These are phyloP conservation scores for Bembecia ichneumoniformis DNA, from an alignment of 2,888 invertebrate genomes.

Conservation along the genomic window DNA sequence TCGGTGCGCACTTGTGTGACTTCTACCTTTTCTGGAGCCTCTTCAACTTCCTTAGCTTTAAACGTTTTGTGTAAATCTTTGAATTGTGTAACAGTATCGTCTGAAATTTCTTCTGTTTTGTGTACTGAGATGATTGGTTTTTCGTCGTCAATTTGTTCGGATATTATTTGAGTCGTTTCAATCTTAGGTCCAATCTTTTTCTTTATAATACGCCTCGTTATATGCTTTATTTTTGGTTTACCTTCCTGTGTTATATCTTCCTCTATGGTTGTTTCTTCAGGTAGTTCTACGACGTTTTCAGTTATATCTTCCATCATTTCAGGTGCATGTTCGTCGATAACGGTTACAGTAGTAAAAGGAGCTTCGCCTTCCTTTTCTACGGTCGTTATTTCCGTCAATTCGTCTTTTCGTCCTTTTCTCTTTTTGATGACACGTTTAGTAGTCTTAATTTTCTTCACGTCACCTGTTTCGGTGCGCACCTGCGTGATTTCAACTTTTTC, in stretches of 20 bases:
- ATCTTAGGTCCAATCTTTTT: slow-evolving; percentile 32
- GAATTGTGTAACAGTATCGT: slow-evolving; percentile 14
- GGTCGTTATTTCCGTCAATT: slow-evolving; percentile 27
- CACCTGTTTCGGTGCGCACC: slow-evolving; percentile 27
- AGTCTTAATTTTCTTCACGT: slow-evolving; percentile 18
- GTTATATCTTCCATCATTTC: slow-evolving; percentile 20
- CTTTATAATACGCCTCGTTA: slow-evolving; percentile 27
- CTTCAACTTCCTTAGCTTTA: slow-evolving; percentile 21
- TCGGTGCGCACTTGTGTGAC: slow-evolving; percentile 41
- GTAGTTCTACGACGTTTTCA: slow-evolving; percentile 23
- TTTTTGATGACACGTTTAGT: slow-evolving; percentile 32
- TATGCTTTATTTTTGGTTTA: slow-evolving; percentile 19
- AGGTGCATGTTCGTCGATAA: slow-evolving; percentile 15
- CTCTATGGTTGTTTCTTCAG: slow-evolving; percentile 31
- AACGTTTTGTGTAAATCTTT: slow-evolving; percentile 5
- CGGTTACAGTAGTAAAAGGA: slow-evolving; percentile 13
- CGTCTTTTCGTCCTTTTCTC: slow-evolving; percentile 27
- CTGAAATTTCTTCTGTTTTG: slow-evolving; percentile 21
- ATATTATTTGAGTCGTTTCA: slow-evolving; percentile 43
- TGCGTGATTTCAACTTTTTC: slow-evolving; percentile 42
- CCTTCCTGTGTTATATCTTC: slow-evolving; percentile 15
- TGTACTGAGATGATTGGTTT: slow-evolving; percentile 22
- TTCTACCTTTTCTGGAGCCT: slow-evolving; percentile 33
- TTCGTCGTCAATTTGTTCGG: slow-evolving; percentile 22
- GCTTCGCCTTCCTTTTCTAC: slow-evolving; percentile 27